Evolutionary conservation across 2,113 vertebrate species (phyloP), one percentile per base, ranked within the genome.

Genomic region (Psilopsiagon aurifrons): DNA sequence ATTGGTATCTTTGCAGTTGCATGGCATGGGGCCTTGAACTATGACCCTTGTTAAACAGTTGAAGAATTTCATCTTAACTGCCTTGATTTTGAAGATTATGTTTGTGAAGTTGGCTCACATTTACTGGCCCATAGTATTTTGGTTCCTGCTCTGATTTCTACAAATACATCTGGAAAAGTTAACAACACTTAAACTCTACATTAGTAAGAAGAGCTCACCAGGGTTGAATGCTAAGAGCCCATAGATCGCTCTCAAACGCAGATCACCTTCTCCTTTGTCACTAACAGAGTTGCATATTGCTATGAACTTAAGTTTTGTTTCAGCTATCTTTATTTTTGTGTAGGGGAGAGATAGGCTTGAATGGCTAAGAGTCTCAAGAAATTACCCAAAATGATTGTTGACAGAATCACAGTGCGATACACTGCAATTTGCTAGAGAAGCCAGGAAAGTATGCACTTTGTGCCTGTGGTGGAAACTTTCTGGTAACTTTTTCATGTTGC

Each of bases 361-460:
- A 46, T 77, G 22, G 64, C 44, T 60, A 39, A 86, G 22, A 83
- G 66, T 57, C 60, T 95, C 51, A 81, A 55, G 29, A 62, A 96
- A 59, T 75, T 9, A 95, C 70, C 96, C 52, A 91, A 73, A 97
- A 90, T 87, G 33, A 46, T 80, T 93, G 47, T 94, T 94, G 95
- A 93, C 71, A 93, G 68, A 94, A 88, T 62, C 52, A 88, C 63
- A 80, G 68, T 64, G 31, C 88, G 75, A 91, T 88, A 77, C 55
- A 35, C 83, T 87, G 52, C 49, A 97, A 77, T 95, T 96, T 95
- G 39, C 31, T 78, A 70, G 71, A 81, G 91, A 95, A 97, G 89
- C 33, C 11, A 88, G 71, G 41, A 70, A 96, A 96, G 49, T 44
- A 73, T 85, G 11, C 29, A 90, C 41, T 88, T 93, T 49, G 10